phyloP scores from a whole-genome alignment of 2,888 invertebrate genomes.

The Drosophila lutescens region DNA sequence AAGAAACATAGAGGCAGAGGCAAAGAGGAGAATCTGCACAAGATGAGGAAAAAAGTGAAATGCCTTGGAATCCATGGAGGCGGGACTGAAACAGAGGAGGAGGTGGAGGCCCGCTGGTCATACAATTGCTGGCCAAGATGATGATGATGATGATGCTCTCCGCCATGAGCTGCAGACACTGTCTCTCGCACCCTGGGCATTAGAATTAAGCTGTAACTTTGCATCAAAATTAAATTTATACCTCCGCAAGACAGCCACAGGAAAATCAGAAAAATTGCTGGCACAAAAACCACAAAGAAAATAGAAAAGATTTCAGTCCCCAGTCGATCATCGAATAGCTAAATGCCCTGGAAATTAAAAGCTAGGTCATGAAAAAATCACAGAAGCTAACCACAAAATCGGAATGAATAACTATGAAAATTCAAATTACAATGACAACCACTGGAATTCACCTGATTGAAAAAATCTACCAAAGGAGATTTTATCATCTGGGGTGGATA shows the following conservation, averaged over 20 bases:
- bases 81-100: conserved; percentile 6
- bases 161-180: conserved; percentile 22
- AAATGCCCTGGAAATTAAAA: conserved; percentile 20
- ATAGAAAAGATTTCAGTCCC: conserved; percentile 3
- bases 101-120: conserved; percentile 58
- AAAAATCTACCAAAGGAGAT: not conserved
- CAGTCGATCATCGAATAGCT: not conserved
- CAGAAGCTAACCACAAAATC: not conserved
- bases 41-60: conserved; percentile 69
- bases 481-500: not conserved
- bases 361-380: not conserved
- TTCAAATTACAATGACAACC: not conserved
- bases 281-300: conserved; percentile 31
- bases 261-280: conserved; percentile 52
- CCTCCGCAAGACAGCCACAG: conserved; percentile 43
- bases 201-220: conserved; percentile 79
- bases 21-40: conserved; percentile 9
- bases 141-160: conserved; percentile 41
- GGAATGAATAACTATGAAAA: not conserved
- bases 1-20: conserved; percentile 1
- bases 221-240: conserved; percentile 79
- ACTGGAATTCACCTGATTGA: not conserved
- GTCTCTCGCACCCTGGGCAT: conserved; percentile 50
- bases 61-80: conserved; percentile 45
- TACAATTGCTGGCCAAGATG: conserved; percentile 57